phyloP scores from a whole-genome alignment of 2,888 invertebrate species.

The Pocota personata region DNA sequence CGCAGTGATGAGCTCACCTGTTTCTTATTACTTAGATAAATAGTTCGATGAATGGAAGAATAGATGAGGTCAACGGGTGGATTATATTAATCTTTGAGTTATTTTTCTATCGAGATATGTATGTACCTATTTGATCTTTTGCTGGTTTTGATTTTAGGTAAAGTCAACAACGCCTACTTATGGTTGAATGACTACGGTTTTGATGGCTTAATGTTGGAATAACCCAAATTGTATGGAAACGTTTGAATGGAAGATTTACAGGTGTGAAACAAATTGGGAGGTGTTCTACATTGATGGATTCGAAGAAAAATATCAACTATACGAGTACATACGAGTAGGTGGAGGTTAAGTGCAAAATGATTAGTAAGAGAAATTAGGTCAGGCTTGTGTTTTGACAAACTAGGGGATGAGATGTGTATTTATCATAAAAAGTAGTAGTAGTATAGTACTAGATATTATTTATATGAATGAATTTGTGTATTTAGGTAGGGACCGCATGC shows the following conservation, averaged over 20 bases:
- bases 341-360: not conserved
- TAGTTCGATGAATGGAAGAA: not conserved
- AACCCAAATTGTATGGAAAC: not conserved
- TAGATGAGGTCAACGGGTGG: slow-evolving; percentile 2
- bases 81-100: not conserved
- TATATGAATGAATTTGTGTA: too few species aligned
- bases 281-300: not conserved
- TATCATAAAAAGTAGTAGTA: too few species aligned
- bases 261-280: not conserved
- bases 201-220: not conserved
- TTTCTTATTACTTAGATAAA: not conserved
- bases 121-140: not conserved
- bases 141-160: not conserved
- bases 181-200: not conserved
- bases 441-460: too few species aligned
- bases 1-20: slow-evolving; percentile 37
- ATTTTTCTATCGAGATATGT: not conserved
- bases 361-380: not conserved
- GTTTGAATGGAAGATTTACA: not conserved
- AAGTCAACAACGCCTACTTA: not conserved
- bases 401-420: not conserved
- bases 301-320: not conserved
- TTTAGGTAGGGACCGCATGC: too few species aligned
- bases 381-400: not conserved
- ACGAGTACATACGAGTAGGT: not conserved